A percentile compares a stretch with the other conserved stretches of the same genome.
phyloP scores from a whole-genome alignment of 2,888 invertebrate species.

The Sarcophaga caerulescens region DNA sequence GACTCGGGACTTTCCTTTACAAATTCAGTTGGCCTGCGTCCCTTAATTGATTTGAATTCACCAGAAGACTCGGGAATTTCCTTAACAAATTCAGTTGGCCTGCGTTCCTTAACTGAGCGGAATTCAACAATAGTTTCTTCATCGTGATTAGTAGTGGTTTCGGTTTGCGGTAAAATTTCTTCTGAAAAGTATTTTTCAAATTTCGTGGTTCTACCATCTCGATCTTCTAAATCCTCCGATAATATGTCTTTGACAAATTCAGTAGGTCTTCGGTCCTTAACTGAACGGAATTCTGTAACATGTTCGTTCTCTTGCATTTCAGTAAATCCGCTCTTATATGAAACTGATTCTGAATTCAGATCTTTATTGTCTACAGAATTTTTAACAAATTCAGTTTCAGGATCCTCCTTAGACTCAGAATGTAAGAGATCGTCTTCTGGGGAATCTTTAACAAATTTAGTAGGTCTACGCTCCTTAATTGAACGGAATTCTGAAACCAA shows the following conservation, averaged over 20 bases:
- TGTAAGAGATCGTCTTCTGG: no score
- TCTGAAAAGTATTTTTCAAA: no score
- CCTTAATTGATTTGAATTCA: not conserved
- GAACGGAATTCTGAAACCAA: not conserved
- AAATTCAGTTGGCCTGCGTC: not conserved
- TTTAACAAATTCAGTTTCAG: not conserved
- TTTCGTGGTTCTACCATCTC: no score
- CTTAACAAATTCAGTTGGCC: not conserved
- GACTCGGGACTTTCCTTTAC: not conserved
- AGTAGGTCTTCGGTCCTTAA: not conserved
- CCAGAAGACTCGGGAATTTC: not conserved
- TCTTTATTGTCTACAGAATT: no score
- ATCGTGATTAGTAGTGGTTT: not conserved
- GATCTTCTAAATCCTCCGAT: no score
- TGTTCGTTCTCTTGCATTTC: not conserved
- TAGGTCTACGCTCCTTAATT: not conserved
- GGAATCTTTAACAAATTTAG: not conserved
- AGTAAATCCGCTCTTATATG: no score
- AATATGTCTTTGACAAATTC: not conserved
- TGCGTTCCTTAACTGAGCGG: not conserved
- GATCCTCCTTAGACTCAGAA: no score
- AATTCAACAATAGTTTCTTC: not conserved
- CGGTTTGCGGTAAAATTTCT: not conserved
- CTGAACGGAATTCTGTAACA: not conserved
- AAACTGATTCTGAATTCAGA: no score